These are phyloP conservation scores for Mormyrus lacerda DNA, from an alignment of 2,113 vertebrate genomes.

Conservation along the genomic window DNA sequence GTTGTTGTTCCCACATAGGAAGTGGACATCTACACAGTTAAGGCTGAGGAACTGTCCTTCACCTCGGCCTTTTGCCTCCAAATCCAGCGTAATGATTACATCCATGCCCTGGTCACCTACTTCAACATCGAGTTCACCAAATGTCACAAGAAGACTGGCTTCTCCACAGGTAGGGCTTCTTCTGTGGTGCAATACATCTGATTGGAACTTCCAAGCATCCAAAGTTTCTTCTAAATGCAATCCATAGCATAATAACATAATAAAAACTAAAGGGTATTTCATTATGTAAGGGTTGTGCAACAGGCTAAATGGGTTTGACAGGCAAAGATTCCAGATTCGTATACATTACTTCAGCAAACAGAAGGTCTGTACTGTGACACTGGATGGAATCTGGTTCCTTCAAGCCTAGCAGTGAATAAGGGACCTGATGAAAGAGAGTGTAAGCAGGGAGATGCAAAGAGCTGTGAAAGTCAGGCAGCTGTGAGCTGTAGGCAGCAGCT, in stretches of 20 bases:
- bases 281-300: background rate
- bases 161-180: conserved; percentile 80
- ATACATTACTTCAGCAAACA: background rate
- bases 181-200: background rate
- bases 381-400: background rate
- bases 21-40: conserved; percentile 94
- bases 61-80: conserved; percentile 93
- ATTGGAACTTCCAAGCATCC: background rate
- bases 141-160: conserved; percentile 97
- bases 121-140: conserved; percentile 98
- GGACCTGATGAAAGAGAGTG: background rate
- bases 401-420: background rate
- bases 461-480: background rate
- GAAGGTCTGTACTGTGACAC: background rate
- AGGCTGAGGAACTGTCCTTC: conserved; percentile 84
- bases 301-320: background rate
- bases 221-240: background rate
- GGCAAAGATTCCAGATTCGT: background rate
- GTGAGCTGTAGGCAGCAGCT: background rate
- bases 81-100: conserved; percentile 91
- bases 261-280: background rate
- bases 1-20: conserved; percentile 61
- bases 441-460: background rate
- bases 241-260: background rate
- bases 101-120: conserved; percentile 91